Evolutionary conservation across 2,888 invertebrate genomes (phyloP).

Genomic region (Acanthosepion esculentum): DNA sequence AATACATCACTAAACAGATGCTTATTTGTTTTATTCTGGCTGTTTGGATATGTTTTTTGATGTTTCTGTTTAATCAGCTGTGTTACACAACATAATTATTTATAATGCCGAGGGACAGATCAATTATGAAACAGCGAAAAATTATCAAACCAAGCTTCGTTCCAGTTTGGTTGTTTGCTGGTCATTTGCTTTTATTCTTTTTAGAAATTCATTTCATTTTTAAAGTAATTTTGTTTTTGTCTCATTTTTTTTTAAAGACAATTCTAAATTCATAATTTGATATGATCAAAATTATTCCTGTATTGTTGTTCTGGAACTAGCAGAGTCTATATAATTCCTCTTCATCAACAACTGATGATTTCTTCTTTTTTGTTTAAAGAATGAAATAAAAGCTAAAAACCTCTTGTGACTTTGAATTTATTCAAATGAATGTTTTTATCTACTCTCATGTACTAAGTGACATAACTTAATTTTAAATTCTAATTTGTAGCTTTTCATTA

Average conservation of each 20-base stretch:
- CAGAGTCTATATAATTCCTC: background rate
- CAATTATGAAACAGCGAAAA: slow-evolving; percentile 6
- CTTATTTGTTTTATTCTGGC: background rate
- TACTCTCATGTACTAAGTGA: background rate
- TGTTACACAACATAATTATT: slow-evolving; percentile 33
- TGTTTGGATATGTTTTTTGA: background rate
- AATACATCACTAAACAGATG: background rate
- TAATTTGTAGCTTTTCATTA: too few relatives aligned
- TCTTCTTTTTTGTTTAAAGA: too few relatives aligned
- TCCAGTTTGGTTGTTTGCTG: background rate
- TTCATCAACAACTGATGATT: background rate
- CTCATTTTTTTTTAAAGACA: background rate
- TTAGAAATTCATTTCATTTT: background rate
- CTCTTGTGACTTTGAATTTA: background rate
- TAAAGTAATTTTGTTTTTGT: background rate
- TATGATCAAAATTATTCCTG: background rate
- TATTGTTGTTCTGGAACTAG: background rate
- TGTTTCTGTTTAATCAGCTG: background rate
- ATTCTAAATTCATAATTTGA: slow-evolving; percentile 33
- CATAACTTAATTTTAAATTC: too few relatives aligned
- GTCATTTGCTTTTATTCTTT: background rate
- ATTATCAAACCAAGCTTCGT: slow-evolving; percentile 15
- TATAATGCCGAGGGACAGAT: slow-evolving; percentile 1
- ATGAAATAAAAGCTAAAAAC: background rate
- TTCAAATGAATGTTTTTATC: background rate